Evolutionary conservation across 2,888 invertebrate genomes (phyloP), one percentile per base, ranked within the genome.

Genomic region (Microctonus brassicae): DNA sequence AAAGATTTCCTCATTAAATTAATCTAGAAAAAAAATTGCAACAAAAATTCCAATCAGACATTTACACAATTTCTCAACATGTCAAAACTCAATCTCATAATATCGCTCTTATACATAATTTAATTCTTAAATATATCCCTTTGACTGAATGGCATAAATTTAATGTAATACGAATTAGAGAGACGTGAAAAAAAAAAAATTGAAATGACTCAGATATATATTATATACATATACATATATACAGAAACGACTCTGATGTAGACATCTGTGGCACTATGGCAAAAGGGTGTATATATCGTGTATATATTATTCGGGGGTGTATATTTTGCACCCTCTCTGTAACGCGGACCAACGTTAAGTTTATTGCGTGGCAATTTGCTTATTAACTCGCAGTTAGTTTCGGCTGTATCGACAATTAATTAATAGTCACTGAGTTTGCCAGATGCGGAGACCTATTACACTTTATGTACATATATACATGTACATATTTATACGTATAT

Each of bases 321-420:
- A 47, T 60, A 53, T 47, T 70, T 61, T 61, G 20, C 64, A 64
- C 75, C 62, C 77, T 78, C 74, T 73, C 1, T n/a, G 20, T 17
- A 58, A 33, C 34, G 29, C 34, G 26, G 57, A 29, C 58, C 58
- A 34, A 34, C 80, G 75, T 81, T 81, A 82, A 85, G 84, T 86
- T 86, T 87, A 87, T 87, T 84, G 86, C 87, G 81, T 81, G 81
- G 84, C 87, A 87, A 87, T 87, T 87, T 87, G 86, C 87, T 87
- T 87, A 87, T 87, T 87, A 87, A 87, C 86, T 87, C 83, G 85
- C 85, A 86, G 85, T 87, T 86, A 87, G 87, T 83, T 82, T 86
- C 84, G 84, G 82, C 83, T 83, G 82, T 81, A 84, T 57, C 84
- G 84, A 83, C 85, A 80, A 86, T 86, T 86, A 86, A 86, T 86